Percentiles rank a stretch among this genome's conserved stretches.
Evolutionary conservation across 2,888 invertebrate genomes (phyloP).

Genomic region (Trachelus iudaicus): DNA sequence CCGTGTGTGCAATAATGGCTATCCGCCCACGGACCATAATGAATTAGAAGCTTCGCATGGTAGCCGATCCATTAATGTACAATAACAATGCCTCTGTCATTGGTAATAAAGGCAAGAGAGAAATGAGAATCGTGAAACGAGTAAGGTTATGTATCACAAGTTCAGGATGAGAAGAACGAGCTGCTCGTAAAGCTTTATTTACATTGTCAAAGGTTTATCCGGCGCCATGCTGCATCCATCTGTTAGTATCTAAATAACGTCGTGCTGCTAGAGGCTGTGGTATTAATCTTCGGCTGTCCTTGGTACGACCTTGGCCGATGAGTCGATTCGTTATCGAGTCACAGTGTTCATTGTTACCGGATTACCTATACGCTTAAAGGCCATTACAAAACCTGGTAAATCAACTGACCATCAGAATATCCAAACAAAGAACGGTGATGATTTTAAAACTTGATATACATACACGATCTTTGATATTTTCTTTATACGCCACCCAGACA

Average conservation of each 20-base stretch:
- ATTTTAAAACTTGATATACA: background rate
- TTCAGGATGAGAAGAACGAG: background rate
- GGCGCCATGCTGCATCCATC: slow-evolving; percentile 1
- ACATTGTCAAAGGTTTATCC: background rate
- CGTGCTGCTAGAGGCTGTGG: background rate
- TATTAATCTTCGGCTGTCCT: background rate
- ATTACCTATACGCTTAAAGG: background rate
- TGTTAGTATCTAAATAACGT: background rate
- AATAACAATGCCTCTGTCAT: background rate
- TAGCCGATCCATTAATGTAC: background rate
- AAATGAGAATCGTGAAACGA: background rate
- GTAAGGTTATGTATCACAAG: background rate
- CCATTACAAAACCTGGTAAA: background rate
- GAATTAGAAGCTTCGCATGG: slow-evolving; percentile 32
- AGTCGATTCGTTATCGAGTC: background rate
- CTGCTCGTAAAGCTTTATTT: background rate
- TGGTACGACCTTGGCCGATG: background rate
- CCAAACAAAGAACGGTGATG: background rate
- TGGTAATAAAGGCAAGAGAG: background rate
- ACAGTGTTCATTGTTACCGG: background rate
- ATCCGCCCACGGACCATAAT: slow-evolving; percentile 45
- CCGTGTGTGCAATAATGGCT: slow-evolving; percentile 33
- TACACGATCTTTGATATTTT: background rate
- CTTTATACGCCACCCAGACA: background rate
- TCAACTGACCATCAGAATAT: background rate